Evolutionary conservation across 2,888 invertebrate species (phyloP).

Genomic region (Blastobasis lacticolella): DNA sequence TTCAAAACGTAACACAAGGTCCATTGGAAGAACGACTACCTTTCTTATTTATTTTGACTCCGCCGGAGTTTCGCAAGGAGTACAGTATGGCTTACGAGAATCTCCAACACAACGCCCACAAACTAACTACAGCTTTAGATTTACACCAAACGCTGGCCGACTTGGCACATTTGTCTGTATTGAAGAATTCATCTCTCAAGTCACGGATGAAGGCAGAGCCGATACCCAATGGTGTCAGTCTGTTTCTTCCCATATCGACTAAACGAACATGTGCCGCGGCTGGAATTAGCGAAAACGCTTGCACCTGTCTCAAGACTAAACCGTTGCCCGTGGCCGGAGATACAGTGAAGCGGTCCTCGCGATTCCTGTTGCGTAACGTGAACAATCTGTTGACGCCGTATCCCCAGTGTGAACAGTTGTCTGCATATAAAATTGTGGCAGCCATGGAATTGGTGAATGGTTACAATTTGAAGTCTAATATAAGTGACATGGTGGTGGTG

Average conservation of each 20-base stretch:
- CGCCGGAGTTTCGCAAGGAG: constrained; percentile 77
- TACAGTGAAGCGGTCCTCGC: constrained; percentile 72
- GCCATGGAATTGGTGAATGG: constrained; percentile 79
- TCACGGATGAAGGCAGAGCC: constrained; percentile 21
- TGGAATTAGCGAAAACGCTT: constrained; percentile 83
- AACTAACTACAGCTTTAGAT: constrained; percentile 83
- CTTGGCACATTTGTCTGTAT: constrained; percentile 63
- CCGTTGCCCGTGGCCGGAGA: constrained; percentile 66
- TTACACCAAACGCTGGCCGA: constrained; percentile 84
- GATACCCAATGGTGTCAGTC: constrained; percentile 73
- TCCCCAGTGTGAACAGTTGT: constrained; percentile 78
- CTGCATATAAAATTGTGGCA: constrained; percentile 52
- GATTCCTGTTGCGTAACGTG: constrained; percentile 76
- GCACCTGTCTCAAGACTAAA: constrained; percentile 80
- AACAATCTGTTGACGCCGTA: constrained; percentile 76
- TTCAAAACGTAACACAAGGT: constrained; percentile 83
- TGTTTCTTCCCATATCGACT: constrained; percentile 80
- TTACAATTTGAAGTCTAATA: constrained; percentile 46
- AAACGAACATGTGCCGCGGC: constrained; percentile 83
- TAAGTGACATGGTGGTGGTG: constrained; percentile 77
- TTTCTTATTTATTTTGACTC: constrained; percentile 80
- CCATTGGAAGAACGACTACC: constrained; percentile 88
- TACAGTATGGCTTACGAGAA: constrained; percentile 76
- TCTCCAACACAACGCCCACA: constrained; percentile 75
- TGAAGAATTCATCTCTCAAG: constrained; percentile 24